Conservation (phyloP, 2,113 vertebrate genomes). For the Cichladusa arquata region DNA sequence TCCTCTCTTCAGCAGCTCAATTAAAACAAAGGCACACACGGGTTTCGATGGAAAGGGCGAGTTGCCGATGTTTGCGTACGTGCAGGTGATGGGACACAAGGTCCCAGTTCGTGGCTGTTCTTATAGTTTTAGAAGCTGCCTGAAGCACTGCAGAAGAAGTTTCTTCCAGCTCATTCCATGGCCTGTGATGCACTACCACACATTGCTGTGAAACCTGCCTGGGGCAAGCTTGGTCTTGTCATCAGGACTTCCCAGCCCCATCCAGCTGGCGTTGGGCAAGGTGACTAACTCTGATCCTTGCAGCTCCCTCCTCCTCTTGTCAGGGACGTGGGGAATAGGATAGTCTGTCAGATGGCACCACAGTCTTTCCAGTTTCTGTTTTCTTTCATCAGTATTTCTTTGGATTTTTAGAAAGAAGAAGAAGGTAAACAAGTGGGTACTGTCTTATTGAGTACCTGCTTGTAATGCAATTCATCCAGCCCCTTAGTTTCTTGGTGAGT, state of each 20-base stretch:
- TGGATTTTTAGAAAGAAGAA: not conserved
- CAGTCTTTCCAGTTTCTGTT: not conserved
- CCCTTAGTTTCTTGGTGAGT: not conserved
- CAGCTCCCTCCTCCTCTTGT: not conserved
- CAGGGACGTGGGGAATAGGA: not conserved
- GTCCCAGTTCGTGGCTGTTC: not conserved
- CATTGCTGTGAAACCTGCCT: not conserved
- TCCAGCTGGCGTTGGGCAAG: not conserved
- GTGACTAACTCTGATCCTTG: not conserved
- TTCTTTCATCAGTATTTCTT: not conserved
- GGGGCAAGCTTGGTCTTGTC: not conserved
- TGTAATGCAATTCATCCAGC: not conserved
- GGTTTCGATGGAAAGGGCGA: not conserved
- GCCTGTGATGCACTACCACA: not conserved
- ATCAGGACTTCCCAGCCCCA: not conserved
- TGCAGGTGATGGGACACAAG: not conserved
- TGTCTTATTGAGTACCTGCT: not conserved
- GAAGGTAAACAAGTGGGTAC: not conserved
- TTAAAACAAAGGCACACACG: not conserved
- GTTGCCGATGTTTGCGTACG: not conserved
- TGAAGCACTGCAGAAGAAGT: not conserved
- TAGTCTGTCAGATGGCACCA: not conserved
- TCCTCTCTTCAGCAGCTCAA: constrained; percentile 12
- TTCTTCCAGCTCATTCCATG: not conserved
- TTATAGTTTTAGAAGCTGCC: not conserved